phyloP scores from a whole-genome alignment of 2,113 vertebrate species.

The Lepus timidus region DNA sequence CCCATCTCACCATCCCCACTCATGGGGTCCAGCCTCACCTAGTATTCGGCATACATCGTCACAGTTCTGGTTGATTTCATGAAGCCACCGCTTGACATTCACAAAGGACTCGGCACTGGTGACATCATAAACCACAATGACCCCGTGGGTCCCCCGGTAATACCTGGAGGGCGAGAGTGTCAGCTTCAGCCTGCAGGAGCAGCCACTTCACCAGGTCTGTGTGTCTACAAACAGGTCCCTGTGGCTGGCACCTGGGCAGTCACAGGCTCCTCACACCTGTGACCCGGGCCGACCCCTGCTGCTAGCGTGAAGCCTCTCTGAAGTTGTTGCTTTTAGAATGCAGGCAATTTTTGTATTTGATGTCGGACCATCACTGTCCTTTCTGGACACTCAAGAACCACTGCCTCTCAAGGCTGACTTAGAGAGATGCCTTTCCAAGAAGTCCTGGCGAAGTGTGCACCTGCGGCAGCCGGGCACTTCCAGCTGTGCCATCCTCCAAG shows the following conservation, averaged over 20 bases:
- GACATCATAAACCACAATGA: constrained; percentile 99
- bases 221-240: not conserved
- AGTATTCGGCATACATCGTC: constrained; percentile 99
- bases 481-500: not conserved
- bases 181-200: not conserved
- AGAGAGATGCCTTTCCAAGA: not conserved
- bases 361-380: not conserved
- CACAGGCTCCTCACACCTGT: not conserved
- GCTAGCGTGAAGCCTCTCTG: not conserved
- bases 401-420: constrained; percentile 7
- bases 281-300: not conserved
- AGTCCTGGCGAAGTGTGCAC: too few relatives aligned
- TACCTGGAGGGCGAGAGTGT: constrained; percentile 89
- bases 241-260: not conserved
- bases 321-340: constrained; percentile 54
- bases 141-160: constrained; percentile 98
- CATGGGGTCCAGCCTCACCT: constrained; percentile 87
- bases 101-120: constrained; percentile 99
- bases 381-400: constrained; percentile 11
- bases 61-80: constrained; percentile 99
- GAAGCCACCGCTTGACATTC: constrained; percentile 99
- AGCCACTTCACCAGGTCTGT: not conserved
- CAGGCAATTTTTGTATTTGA: not conserved
- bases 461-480: not conserved
- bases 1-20: not conserved